Percentiles rank a stretch among this genome's conserved stretches.
Evolutionary conservation across 2,888 invertebrate species (phyloP).

Genomic region (Archips crataeganus): DNA sequence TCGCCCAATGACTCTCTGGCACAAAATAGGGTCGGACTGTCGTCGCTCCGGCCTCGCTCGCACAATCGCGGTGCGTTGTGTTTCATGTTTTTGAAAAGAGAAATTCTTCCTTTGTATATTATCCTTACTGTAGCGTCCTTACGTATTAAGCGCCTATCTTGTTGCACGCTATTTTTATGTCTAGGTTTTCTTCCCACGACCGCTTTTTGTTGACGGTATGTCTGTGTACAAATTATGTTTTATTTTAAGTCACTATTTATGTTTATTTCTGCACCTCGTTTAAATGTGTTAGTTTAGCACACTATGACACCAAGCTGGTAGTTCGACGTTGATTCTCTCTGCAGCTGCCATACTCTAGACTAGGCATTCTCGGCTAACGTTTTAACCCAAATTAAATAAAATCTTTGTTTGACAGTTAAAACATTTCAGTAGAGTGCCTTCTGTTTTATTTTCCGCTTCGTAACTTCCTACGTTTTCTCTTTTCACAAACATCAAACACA

Average conservation of each 20-base stretch:
- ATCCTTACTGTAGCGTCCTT: constrained; percentile 60
- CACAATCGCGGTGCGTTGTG: constrained; percentile 88
- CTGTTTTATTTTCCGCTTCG: constrained; percentile 42
- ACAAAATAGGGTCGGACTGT: constrained; percentile 84
- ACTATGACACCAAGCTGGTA: constrained; percentile 35
- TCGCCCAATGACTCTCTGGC: constrained; percentile 91
- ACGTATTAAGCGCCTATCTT: constrained; percentile 60
- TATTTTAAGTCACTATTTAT: constrained; percentile 24
- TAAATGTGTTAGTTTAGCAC: constrained; percentile 51
- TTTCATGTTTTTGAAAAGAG: constrained; percentile 85
- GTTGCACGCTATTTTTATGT: constrained; percentile 61
- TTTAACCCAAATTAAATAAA: constrained; percentile 23
- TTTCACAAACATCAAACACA: constrained; percentile 84
- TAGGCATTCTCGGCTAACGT: constrained; percentile 14
- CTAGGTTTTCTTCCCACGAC: constrained; percentile 50
- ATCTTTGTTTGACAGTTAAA: constrained; percentile 23
- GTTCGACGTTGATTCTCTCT: constrained; percentile 11
- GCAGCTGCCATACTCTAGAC: constrained; percentile 12
- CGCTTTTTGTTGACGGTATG: constrained; percentile 33
- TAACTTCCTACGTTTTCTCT: constrained; percentile 73
- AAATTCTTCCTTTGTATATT: constrained; percentile 62
- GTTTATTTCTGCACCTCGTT: constrained; percentile 53
- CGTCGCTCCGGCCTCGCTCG: constrained; percentile 84
- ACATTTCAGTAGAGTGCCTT: constrained; percentile 47
- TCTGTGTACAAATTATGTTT: constrained; percentile 21